These are phyloP conservation scores for Polia nebulosa DNA, from an alignment of 2,888 invertebrate species.

Conservation along the genomic window DNA sequence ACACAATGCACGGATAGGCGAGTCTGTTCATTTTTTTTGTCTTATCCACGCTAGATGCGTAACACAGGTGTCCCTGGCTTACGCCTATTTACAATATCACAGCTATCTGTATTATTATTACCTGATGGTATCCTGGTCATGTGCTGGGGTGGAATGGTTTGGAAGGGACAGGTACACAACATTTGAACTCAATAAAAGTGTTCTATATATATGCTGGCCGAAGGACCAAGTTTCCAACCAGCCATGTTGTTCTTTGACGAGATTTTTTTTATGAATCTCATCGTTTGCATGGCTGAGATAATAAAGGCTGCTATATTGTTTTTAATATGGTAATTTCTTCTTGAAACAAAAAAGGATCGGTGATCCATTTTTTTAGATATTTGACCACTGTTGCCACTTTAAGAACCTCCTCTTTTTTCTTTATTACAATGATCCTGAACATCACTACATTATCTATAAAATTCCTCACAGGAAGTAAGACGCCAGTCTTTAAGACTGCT, in stretches of 20 bases:
- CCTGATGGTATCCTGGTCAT: constrained; percentile 41
- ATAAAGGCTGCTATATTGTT: neutral
- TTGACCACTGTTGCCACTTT: neutral
- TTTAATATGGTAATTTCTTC: too few species aligned
- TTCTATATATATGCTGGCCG: neutral
- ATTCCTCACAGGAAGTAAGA: neutral
- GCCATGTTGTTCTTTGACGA: neutral
- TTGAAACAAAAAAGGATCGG: too few species aligned
- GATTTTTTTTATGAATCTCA: neutral
- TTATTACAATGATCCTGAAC: too few species aligned
- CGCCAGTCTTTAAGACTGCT: constrained; percentile 13
- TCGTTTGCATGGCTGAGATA: neutral
- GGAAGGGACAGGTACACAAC: constrained; percentile 26
- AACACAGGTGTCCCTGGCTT: constrained; percentile 87
- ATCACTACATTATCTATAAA: too few species aligned
- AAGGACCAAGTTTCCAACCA: neutral
- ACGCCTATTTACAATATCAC: constrained; percentile 78
- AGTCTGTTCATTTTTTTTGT: constrained; percentile 71
- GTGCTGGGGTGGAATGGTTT: constrained; percentile 24
- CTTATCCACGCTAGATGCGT: constrained; percentile 82
- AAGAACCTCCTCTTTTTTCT: neutral
- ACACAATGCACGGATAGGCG: constrained; percentile 70
- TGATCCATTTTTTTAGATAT: neutral
- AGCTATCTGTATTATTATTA: constrained; percentile 61
- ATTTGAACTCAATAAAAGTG: neutral